Base-by-base conservation (phyloP, 2,797 vertebrate genomes). In the Muraenolepis orangiensis region DNA sequence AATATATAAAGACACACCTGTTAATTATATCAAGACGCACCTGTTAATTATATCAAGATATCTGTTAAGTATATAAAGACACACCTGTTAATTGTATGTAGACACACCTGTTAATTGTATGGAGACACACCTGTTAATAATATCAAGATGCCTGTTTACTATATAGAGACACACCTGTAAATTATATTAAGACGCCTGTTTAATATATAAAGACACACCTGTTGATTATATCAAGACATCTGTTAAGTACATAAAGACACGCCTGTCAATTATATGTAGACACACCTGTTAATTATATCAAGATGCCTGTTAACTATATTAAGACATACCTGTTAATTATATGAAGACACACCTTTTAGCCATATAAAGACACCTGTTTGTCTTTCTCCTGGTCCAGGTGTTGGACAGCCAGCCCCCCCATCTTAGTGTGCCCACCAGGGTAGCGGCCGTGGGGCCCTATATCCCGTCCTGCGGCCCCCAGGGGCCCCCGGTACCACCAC, bases 361-460 rank as follows among this genome's bases (percentile, higher is more conserved):
- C 1, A 4, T 57, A 8, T 57, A 23, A 8, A 18, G 51, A 23
- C 16, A 57, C n/a, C 12, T 29, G 4, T 18, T 40, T 16, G 32
- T 70, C 14, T 1, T 1, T 20, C 7, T 77, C 71, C 66, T 31
- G 3, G 18, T 69, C 28, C 71, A 94, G 84, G 88, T 91, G 1
- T 85, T 93, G 20, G 95, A 96, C 69, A 92, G 93, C 3, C 90
- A 84, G 76, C 87, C 84, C 74, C 84, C 94, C 26, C 95, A 93
- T 77, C 92, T 88, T 8, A 87, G 82, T 0, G 86, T 74, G n/a
- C 88, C 91, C 20, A 93, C 95, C 66, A 92, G 96, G 1, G 96
- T 98, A 81, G 98, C 97, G 0, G 97, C 98, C 0, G 98, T 98
- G 28, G 97, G 96, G 29, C 97, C 97, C 0, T 98, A 98, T 66